Evolutionary conservation across 2,113 vertebrate genomes (phyloP), one percentile per base, ranked within the genome.

Genomic region (Ptilorrhoa leucosticta): DNA sequence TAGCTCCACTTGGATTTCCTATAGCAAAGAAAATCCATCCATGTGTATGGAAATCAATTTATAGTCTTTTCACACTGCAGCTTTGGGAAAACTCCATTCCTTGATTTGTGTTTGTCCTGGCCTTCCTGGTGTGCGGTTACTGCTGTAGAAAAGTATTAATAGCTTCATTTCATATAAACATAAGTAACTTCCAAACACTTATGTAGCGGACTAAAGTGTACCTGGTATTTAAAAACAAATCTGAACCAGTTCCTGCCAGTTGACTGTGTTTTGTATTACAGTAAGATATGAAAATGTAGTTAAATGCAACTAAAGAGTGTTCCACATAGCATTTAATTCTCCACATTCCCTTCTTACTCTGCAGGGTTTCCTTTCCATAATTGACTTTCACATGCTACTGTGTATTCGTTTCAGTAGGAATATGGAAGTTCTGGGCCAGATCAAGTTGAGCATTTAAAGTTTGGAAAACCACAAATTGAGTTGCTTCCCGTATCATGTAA

Each of bases 71-170:
- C 98, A 98, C 98, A 98, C 97, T 98, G 98, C 98, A 98, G 98
- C 98, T 99, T 98, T 98, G 98, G 98, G 98, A 98, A 98, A 98
- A 97, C 97, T 98, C 98, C 98, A 98, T 98, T 98, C 98, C 98
- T 98, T 98, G 97, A 97, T 98, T 98, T 98, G 97, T 98, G 98
- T 98, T 98, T 97, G 97, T 98, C 98, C 98, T 98, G 97, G 98
- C 98, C 98, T 98, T 99, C 98, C 98, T 97, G 98, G 98, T 98
- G 98, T 99, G 99, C 98, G 97, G 98, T 99, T 98, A 98, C 98
- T 98, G 98, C 98, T 98, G 98, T 99, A 99, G 98, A 98, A 98
- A 98, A 98, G 98, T 98, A 98, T 99, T 98, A 98, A 98, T 98
- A 98, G 98, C 98, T 98, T 99, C 98, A 98, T 98, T 98, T 98